These are phyloP conservation scores for Himalopsyche anomala DNA, from an alignment of 2,888 invertebrate species.

Conservation along the genomic window DNA sequence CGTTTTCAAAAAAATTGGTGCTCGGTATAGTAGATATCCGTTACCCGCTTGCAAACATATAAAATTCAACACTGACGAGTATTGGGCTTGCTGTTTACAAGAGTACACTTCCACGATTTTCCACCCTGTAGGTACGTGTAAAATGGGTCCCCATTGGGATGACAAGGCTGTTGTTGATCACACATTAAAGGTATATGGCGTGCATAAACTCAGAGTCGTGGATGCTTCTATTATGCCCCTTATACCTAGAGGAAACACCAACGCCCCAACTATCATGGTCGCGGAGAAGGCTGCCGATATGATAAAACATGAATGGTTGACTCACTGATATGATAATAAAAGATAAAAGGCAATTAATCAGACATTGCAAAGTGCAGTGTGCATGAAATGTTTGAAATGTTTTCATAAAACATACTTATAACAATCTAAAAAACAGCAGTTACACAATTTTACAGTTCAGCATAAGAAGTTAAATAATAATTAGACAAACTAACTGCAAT, in stretches of 20 bases:
- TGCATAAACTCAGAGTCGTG: slow-evolving; percentile 80
- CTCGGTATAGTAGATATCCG: slow-evolving; percentile 76
- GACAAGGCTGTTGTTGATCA: slow-evolving; percentile 81
- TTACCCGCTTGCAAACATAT: slow-evolving; percentile 78
- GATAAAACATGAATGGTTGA: slow-evolving; percentile 78
- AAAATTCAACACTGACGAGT: slow-evolving; percentile 80
- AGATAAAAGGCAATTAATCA: neutral
- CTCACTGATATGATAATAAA: slow-evolving; percentile 37
- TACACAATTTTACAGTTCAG: too few relatives aligned
- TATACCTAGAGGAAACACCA: slow-evolving; percentile 84
- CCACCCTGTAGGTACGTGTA: slow-evolving; percentile 83
- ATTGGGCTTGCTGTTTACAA: slow-evolving; percentile 81
- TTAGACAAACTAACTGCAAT: too few relatives aligned
- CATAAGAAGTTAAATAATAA: too few relatives aligned
- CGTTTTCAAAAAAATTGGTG: slow-evolving; percentile 78
- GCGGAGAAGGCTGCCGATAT: slow-evolving; percentile 89
- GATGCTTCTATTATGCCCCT: slow-evolving; percentile 83
- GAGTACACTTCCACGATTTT: slow-evolving; percentile 84
- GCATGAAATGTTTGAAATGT: too few relatives aligned
- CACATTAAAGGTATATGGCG: slow-evolving; percentile 79
- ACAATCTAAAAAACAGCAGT: too few relatives aligned
- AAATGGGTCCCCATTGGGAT: slow-evolving; percentile 82
- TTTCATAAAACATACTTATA: too few relatives aligned
- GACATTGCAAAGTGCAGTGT: neutral
- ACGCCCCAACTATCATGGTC: slow-evolving; percentile 91